Percentiles rank a stretch among this genome's conserved stretches.
Evolutionary conservation across 92 coral and sea anemone genomes (phyloP).

Genomic region (Palythoa grandiflora): DNA sequence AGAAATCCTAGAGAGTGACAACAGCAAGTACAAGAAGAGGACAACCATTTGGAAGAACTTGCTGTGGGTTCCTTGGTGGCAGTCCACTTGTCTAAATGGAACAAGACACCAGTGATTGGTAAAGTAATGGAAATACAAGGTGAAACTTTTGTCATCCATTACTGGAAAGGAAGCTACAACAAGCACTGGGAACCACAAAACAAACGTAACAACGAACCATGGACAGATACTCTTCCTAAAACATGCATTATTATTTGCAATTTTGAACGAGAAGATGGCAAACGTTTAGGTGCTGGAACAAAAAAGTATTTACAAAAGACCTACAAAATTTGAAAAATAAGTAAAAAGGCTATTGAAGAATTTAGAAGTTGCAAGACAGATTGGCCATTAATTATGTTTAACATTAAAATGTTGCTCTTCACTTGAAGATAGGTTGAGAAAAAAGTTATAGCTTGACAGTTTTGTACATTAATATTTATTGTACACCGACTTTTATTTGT

Average conservation of each 20-base stretch:
- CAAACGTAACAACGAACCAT: background rate
- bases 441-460: no score
- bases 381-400: no score
- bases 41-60: constrained; percentile 38
- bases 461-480: no score
- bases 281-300: constrained; percentile 24
- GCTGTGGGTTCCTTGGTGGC: background rate
- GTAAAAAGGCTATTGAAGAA: no score
- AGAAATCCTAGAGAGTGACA: constrained; percentile 49
- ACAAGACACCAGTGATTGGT: constrained; percentile 39
- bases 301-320: constrained; percentile 13
- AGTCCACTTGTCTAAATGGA: constrained; percentile 9
- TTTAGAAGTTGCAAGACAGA: no score
- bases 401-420: no score
- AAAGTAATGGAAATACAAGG: constrained; percentile 14
- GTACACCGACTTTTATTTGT: no score
- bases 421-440: no score
- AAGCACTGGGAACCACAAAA: constrained; percentile 32
- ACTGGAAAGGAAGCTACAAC: constrained; percentile 56
- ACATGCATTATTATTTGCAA: constrained; percentile 23
- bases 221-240: constrained; percentile 34
- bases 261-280: constrained; percentile 3
- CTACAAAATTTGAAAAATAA: background rate
- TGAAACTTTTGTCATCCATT: constrained; percentile 1
- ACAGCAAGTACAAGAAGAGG: constrained; percentile 41